Evolutionary conservation across 2,797 vertebrate genomes (phyloP), one percentile per base, ranked within the genome.

Genomic region (Acipenser ruthenus): DNA sequence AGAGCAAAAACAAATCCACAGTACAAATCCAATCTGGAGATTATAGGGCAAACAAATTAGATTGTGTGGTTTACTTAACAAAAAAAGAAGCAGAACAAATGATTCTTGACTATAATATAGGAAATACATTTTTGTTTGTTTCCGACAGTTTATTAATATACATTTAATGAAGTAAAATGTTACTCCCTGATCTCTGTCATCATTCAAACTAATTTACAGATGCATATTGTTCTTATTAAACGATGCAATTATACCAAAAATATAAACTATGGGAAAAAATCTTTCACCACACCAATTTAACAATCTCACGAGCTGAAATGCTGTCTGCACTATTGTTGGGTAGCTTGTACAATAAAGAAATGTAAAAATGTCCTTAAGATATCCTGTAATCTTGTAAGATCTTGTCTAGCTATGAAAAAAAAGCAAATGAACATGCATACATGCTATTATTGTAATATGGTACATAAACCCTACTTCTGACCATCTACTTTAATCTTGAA

Each of bases 161-260:
- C 77, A 55, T 9, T 55, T 9, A 86, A 65, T 68, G n/a, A 70
- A 60, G 75, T 67, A n/a, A 76, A 18, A 12, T 10, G 84, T 82
- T 83, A 68, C 76, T 83, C 67, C 74, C 78, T 76, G 68, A 75
- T 78, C 67, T 69, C 77, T 82, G 77, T n/a, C 53, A 55, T 55
- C 53, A 64, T 23, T 78, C 77, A 86, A 60, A 61, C 68, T 52
- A 50, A 67, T 65, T 64, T 49, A 79, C 70, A 79, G 79, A 82
- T 77, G 77, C 80, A 80, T 80, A 83, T 74, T 55, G 9, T 10
- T 7, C 9, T 55, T 10, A 70, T 59, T 67, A 79, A 82, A 81
- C 77, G 77, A 79, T 80, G 76, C 66, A 67, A 62, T 62, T 83
- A 83, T 87, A 88, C 85, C 88, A 88, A 90, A 88, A 67, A 66